Conservation (phyloP, 1,140 invertebrate species). For the Dinoponera quadriceps region DNA sequence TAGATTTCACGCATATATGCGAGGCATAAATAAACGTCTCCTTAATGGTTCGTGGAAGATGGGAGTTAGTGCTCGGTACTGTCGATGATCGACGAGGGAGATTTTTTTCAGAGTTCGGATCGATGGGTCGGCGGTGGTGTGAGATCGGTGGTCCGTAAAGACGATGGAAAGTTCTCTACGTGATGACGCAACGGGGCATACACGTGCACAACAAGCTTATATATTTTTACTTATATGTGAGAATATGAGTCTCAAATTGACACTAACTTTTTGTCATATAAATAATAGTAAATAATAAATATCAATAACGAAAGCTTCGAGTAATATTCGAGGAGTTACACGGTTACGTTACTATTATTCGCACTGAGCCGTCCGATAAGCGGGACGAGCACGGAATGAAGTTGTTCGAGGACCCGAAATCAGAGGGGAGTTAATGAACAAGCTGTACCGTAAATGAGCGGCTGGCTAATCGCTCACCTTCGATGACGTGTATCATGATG, state of each 20-base stretch:
- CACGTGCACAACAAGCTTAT: too few relatives aligned
- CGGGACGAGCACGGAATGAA: neutral
- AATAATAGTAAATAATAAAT: too few relatives aligned
- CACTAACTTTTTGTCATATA: too few relatives aligned
- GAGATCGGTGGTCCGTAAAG: neutral
- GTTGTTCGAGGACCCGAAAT: neutral
- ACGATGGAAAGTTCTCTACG: slow-evolving; percentile 13
- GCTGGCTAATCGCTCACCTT: slow-evolving; percentile 80
- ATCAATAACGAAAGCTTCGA: neutral
- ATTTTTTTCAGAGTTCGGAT: slow-evolving; percentile 16
- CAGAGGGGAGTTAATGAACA: neutral
- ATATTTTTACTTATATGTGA: too few relatives aligned
- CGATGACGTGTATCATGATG: slow-evolving; percentile 90
- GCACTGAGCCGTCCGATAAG: too few relatives aligned
- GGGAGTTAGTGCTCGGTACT: neutral
- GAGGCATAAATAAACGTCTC: slow-evolving; percentile 43
- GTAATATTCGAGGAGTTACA: neutral
- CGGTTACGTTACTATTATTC: neutral
- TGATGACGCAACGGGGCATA: neutral
- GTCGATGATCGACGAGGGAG: slow-evolving; percentile 22
- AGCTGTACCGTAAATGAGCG: neutral
- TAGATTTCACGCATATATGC: slow-evolving; percentile 44
- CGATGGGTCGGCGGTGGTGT: neutral
- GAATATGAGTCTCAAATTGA: too few relatives aligned
- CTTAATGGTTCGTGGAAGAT: slow-evolving; percentile 18